These are phyloP conservation scores for Oxyteleia sp. DNA, from an alignment of 2,888 invertebrate species.

Conservation along the genomic window DNA sequence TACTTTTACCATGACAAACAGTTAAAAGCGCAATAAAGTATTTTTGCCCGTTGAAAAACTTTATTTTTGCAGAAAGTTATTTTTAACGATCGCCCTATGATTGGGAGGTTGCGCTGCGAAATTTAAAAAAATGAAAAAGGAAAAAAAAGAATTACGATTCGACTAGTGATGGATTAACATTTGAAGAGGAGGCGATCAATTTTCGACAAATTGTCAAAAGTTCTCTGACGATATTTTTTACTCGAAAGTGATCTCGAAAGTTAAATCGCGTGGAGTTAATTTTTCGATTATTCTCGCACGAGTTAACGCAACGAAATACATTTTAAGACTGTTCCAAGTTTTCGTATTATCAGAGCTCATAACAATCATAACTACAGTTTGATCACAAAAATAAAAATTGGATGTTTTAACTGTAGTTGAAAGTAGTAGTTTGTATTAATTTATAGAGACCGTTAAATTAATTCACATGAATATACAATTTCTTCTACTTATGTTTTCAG, in stretches of 20 bases:
- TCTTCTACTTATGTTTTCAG: too few species aligned
- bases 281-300: neutral
- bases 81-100: constrained; percentile 27
- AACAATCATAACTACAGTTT: too few species aligned
- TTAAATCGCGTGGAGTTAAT: constrained; percentile 1
- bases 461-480: too few species aligned
- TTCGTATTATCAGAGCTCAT: too few species aligned
- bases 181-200: constrained; percentile 10
- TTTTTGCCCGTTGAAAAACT: too few species aligned
- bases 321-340: neutral
- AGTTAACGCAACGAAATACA: neutral
- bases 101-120: constrained; percentile 11
- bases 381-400: too few species aligned
- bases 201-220: constrained; percentile 17
- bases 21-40: too few species aligned
- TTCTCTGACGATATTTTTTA: neutral
- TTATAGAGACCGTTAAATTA: too few species aligned
- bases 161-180: constrained; percentile 30
- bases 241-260: neutral
- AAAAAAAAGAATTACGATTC: constrained; percentile 5
- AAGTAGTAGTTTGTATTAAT: too few species aligned
- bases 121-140: constrained; percentile 8
- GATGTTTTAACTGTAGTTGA: too few species aligned
- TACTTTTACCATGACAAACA: too few species aligned
- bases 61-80: constrained; percentile 25